Evolutionary conservation across 2,888 invertebrate genomes (phyloP), one percentile per base, ranked within the genome.

Genomic region (Caenorhabditis sinica): DNA sequence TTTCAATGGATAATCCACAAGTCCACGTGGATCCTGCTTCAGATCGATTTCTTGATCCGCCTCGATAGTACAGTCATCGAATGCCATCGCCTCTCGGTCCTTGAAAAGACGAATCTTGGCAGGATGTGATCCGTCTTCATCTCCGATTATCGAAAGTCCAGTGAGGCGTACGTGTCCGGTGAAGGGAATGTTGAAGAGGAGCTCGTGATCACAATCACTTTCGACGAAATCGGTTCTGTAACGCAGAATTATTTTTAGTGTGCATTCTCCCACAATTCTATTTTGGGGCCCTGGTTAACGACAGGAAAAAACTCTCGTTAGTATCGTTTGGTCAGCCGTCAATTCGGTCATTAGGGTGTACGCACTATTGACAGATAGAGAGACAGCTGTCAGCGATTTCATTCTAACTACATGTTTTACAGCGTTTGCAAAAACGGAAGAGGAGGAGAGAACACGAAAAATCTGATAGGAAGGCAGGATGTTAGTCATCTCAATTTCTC

Each of bases 151-250:
- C 90, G 96, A 96, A 56, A 99, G 95, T 13, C 98, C 98, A 94
- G 97, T 97, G 68, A 99, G 94, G 93, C 98, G 98, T 1, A 99
- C 95, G 94, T 96, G 96, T n/a, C 88, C 85, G 25, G 97, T 96
- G 93, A 99, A 99, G 94, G 98, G 98, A 92, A 98, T 96, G 93
- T 97, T 98, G 93, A 99, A 97, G 2, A 99, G 94, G 5, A 99
- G 94, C 94, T 99, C 98, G 93, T 96, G 96, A 94, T 98, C 98
- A 0, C 95, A 96, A 95, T 98, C 98, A 94, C 98, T 98, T 93
- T 97, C 96, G 0, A 98, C 98, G 76, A 75, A 92, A 20, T 83
- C 51, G 2, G 81, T 79, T 66, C 92, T 91, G 79, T n/a, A n/a
- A n/a, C n/a, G n/a, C n/a, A n/a, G n/a, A n/a, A n/a, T n/a, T n/a